Conservation (phyloP, 2,113 vertebrate species). For the Stictonetta naevosa region DNA sequence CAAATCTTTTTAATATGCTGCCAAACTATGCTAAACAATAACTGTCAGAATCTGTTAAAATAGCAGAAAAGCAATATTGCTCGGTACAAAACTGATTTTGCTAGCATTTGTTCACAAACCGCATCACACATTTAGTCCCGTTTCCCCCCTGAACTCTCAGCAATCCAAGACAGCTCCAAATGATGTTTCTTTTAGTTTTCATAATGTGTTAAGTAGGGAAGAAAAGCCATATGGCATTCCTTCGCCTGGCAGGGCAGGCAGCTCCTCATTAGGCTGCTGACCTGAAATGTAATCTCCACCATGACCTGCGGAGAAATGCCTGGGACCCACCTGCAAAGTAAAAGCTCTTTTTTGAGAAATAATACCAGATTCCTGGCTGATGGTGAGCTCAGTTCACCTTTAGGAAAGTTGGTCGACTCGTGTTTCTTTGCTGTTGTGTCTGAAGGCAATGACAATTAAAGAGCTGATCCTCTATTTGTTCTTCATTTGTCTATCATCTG, state of each 20-base stretch:
- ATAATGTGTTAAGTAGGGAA: not conserved
- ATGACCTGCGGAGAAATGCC: not conserved
- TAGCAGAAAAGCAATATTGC: not conserved
- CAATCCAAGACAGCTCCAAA: not conserved
- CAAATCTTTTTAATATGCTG: not conserved
- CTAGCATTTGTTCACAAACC: not conserved
- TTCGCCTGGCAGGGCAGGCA: not conserved
- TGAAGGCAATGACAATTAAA: not conserved
- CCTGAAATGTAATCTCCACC: conserved; percentile 16
- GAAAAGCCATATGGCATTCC: conserved; percentile 47
- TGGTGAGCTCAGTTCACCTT: not conserved
- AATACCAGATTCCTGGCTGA: not conserved
- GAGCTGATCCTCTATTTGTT: not conserved
- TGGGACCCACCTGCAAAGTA: conserved; percentile 28
- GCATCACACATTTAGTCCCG: not conserved
- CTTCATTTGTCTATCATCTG: not conserved
- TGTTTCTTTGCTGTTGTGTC: not conserved
- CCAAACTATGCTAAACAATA: not conserved
- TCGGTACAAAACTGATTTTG: not conserved
- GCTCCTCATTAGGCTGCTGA: conserved; percentile 39
- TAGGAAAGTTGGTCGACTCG: not conserved
- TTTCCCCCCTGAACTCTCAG: not conserved
- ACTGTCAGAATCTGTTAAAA: not conserved
- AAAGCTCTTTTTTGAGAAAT: not conserved
- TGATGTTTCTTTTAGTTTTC: conserved; percentile 19